A percentile compares a stretch with the other conserved stretches of the same genome.
These are phyloP conservation scores for Chelonus formosanus DNA, from an alignment of 2,888 invertebrate species.

Conservation along the genomic window DNA sequence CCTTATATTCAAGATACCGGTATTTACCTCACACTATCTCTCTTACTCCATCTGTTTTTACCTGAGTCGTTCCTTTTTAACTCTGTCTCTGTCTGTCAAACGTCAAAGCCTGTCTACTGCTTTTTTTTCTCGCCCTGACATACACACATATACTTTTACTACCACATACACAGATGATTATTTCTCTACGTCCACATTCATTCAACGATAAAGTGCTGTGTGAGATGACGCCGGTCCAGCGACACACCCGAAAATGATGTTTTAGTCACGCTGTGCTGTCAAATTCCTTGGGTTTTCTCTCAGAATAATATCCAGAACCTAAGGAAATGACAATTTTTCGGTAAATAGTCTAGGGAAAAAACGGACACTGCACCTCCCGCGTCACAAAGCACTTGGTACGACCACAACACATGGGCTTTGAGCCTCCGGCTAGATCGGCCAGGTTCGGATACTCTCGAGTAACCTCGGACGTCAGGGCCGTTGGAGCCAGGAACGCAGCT, in stretches of 20 bases:
- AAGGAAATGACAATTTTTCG: too few species aligned
- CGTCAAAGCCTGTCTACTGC: neutral
- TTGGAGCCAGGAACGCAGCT: conserved; percentile 32
- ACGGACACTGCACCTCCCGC: conserved; percentile 41
- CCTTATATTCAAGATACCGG: conserved; percentile 29
- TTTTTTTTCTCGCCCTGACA: too few species aligned
- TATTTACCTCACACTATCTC: conserved; percentile 22
- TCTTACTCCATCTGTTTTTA: conserved; percentile 19
- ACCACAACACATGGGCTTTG: conserved; percentile 43
- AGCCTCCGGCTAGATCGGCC: conserved; percentile 30
- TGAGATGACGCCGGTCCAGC: too few species aligned
- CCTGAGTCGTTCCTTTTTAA: too few species aligned
- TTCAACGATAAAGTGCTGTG: too few species aligned
- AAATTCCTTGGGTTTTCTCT: neutral
- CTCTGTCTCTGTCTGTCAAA: neutral
- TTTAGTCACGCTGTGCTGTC: too few species aligned
- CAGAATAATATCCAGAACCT: too few species aligned
- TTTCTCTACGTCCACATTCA: too few species aligned
- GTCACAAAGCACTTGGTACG: conserved; percentile 45
- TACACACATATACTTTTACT: too few species aligned
- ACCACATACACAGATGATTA: neutral
- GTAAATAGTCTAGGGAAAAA: conserved; percentile 13
- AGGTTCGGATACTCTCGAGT: conserved; percentile 17
- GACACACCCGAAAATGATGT: too few species aligned
- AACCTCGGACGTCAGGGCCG: conserved; percentile 31